These are phyloP conservation scores for Drosophila setosimentum DNA, from an alignment of 2,888 invertebrate genomes.

Conservation along the genomic window DNA sequence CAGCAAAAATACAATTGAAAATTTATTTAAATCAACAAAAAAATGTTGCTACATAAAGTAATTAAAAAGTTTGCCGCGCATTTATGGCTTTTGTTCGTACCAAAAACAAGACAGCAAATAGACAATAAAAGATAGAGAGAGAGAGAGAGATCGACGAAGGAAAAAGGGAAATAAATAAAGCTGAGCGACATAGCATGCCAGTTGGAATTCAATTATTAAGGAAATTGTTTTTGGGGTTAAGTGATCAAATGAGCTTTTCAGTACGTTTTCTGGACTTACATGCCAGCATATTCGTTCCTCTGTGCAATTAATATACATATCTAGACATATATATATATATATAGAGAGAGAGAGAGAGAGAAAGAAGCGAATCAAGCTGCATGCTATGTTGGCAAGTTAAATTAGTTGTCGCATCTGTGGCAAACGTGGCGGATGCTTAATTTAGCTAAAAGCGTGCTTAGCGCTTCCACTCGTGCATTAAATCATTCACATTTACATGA, in stretches of 20 bases:
- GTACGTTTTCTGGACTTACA: neutral
- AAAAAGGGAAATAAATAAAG: conserved; percentile 22
- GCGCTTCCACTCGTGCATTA: conserved; percentile 52
- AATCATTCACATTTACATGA: conserved; percentile 69
- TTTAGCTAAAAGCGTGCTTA: conserved; percentile 69
- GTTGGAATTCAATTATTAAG: conserved; percentile 60
- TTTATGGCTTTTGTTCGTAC: conserved; percentile 67
- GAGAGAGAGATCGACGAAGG: neutral
- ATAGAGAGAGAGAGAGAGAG: neutral
- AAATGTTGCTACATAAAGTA: conserved; percentile 70
- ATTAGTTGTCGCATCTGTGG: conserved; percentile 46
- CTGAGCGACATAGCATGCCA: conserved; percentile 25
- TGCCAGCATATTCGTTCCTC: neutral
- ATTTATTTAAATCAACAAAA: conserved; percentile 70
- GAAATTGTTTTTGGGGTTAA: conserved; percentile 44
- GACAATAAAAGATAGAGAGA: conserved; percentile 5
- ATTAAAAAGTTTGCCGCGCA: conserved; percentile 75
- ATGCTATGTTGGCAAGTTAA: conserved; percentile 37
- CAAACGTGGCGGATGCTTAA: conserved; percentile 69
- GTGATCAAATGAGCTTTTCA: conserved; percentile 37
- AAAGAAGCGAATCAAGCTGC: neutral
- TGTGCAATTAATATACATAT: neutral
- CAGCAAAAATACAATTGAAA: conserved; percentile 52
- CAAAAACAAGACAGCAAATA: conserved; percentile 21
- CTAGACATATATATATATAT: neutral